phyloP scores from a whole-genome alignment of 1,140 invertebrate genomes.

The Euschistus heros region DNA sequence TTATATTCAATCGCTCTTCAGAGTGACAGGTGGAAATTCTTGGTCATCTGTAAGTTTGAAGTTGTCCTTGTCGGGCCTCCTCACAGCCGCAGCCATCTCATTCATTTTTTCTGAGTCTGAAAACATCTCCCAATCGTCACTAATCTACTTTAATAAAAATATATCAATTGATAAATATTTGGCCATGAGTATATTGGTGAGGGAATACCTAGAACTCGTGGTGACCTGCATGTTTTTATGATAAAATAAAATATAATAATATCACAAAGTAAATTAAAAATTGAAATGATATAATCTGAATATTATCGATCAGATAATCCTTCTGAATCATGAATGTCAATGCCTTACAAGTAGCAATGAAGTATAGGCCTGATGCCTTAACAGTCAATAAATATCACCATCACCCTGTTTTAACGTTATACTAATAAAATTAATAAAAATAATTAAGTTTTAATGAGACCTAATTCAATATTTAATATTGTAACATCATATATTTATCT shows the following conservation, averaged over 20 bases:
- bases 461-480: too few relatives aligned
- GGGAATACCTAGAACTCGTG: neutral
- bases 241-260: slow-evolving; percentile 7
- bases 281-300: neutral
- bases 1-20: slow-evolving; percentile 36
- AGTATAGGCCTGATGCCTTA: too few relatives aligned
- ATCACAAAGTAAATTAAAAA: neutral
- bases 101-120: slow-evolving; percentile 69
- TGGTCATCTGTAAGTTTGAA: slow-evolving; percentile 68
- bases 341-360: too few relatives aligned
- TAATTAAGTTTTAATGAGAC: too few relatives aligned
- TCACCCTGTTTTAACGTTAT: too few relatives aligned
- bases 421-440: too few relatives aligned
- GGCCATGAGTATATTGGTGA: neutral
- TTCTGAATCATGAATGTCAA: too few relatives aligned
- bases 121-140: neutral
- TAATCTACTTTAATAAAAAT: neutral
- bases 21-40: slow-evolving; percentile 72
- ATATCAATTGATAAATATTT: neutral
- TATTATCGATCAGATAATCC: neutral
- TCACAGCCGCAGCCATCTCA: slow-evolving; percentile 56
- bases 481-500: too few relatives aligned
- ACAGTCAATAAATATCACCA: too few relatives aligned
- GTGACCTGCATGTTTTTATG: neutral
- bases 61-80: slow-evolving; percentile 50